Conservation (phyloP, 2,888 invertebrate genomes). For the Ferrisia virgata region DNA sequence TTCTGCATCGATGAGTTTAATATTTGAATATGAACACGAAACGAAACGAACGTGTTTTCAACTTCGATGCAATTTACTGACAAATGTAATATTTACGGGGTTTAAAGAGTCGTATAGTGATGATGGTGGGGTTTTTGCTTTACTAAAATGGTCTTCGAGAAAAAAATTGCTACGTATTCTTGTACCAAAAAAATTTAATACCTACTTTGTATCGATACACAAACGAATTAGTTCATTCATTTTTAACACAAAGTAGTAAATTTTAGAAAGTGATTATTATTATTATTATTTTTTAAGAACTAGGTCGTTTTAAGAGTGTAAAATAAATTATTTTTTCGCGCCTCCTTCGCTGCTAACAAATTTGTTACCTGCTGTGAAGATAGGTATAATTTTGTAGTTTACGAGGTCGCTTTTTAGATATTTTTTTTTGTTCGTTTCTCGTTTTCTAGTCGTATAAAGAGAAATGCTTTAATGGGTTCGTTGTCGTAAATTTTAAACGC, state of each 20-base stretch:
- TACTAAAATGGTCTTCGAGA: not conserved
- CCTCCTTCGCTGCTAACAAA: not conserved
- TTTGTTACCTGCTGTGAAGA: not conserved
- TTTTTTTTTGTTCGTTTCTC: not conserved
- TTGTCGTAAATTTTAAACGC: constrained; percentile 4
- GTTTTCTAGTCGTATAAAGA: not conserved
- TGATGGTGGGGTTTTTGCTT: too few species aligned
- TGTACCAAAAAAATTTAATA: too few species aligned
- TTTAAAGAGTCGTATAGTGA: not conserved
- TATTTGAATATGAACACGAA: not conserved
- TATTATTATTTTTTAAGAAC: not conserved
- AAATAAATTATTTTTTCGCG: constrained; percentile 11
- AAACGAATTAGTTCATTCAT: too few species aligned
- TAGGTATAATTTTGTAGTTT: not conserved
- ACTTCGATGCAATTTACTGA: not conserved
- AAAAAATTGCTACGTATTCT: too few species aligned
- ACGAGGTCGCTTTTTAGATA: not conserved
- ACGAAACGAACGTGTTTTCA: not conserved
- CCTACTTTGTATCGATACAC: too few species aligned
- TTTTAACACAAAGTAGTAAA: not conserved
- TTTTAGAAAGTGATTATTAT: not conserved
- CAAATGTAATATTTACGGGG: not conserved
- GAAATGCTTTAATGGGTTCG: not conserved
- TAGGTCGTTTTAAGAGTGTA: not conserved
- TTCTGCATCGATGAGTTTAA: constrained; percentile 6